Percentiles rank a stretch among this genome's conserved stretches.
Evolutionary conservation across 2,797 vertebrate genomes (phyloP).

Genomic region (Paguma larvata): DNA sequence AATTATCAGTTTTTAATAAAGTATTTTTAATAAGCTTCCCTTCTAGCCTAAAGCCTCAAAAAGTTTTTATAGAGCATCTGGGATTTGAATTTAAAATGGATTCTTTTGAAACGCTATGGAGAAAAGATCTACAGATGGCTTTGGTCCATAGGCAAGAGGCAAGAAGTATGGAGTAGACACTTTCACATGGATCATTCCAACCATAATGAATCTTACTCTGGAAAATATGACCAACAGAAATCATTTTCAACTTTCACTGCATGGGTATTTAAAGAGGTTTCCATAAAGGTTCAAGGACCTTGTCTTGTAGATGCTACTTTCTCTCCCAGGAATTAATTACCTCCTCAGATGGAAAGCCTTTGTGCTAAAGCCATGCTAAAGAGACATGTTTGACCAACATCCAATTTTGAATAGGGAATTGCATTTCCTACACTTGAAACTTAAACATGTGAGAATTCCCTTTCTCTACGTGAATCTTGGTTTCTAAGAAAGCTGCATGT

Average conservation of each 20-base stretch:
- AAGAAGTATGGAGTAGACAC: no score
- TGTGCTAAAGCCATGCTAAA: not conserved
- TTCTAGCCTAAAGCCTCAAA: not conserved
- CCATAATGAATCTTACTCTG: not conserved
- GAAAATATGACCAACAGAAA: not conserved
- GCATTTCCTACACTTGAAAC: not conserved
- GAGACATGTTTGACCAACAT: not conserved
- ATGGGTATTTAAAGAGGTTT: not conserved
- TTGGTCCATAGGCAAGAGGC: not conserved
- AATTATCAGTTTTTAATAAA: not conserved
- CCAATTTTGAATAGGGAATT: not conserved
- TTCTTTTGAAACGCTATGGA: not conserved
- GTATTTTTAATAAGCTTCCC: not conserved
- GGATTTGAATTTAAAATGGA: not conserved
- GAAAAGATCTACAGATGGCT: not conserved
- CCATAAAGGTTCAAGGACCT: not conserved
- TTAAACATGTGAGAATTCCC: not conserved
- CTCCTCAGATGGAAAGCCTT: not conserved
- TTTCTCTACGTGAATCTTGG: not conserved
- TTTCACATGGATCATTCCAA: not conserved
- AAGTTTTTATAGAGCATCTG: not conserved
- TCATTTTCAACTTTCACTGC: not conserved
- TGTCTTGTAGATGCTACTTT: not conserved
- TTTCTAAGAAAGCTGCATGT: not conserved
- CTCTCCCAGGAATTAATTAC: constrained; percentile 48